These are phyloP conservation scores for Cheirogaleus medius DNA, from an alignment of 2,113 vertebrate genomes.

Conservation along the genomic window DNA sequence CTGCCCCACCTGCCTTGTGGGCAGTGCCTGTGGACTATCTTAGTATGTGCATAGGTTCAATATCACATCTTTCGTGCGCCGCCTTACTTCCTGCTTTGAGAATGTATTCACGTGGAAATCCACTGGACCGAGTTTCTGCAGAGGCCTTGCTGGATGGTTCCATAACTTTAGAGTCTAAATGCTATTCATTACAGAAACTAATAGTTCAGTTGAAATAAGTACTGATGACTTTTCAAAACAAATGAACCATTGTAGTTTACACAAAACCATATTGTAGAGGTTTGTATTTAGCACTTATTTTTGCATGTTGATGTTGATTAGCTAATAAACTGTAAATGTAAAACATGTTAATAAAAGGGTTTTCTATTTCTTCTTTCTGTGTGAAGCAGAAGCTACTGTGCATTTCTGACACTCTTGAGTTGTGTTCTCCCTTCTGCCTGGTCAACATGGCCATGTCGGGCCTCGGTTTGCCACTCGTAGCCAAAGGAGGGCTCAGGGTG, in stretches of 20 bases:
- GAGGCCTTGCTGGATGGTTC: conserved; percentile 84
- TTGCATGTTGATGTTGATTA: conserved; percentile 96
- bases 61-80: conserved; percentile 83
- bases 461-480: background rate
- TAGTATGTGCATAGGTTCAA: conserved; percentile 82
- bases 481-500: background rate
- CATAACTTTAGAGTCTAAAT: conserved; percentile 79
- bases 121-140: conserved; percentile 83
- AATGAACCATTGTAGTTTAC: conserved; percentile 82
- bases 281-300: conserved; percentile 91
- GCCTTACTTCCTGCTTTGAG: conserved; percentile 89
- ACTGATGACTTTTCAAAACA: conserved; percentile 74
- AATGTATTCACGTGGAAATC: conserved; percentile 87
- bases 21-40: background rate
- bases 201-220: conserved; percentile 81
- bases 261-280: conserved; percentile 86
- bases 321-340: conserved; percentile 93
- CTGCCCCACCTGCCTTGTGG: background rate
- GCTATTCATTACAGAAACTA: conserved; percentile 81
- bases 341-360: conserved; percentile 86
- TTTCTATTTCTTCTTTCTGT: conserved; percentile 84
- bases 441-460: no score
- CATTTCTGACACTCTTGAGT: background rate
- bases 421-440: background rate
- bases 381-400: conserved; percentile 64